A percentile compares a stretch with the other conserved stretches of the same genome.
Evolutionary conservation across 1,140 invertebrate genomes (phyloP).

Genomic region (Ganaspis sp.): DNA sequence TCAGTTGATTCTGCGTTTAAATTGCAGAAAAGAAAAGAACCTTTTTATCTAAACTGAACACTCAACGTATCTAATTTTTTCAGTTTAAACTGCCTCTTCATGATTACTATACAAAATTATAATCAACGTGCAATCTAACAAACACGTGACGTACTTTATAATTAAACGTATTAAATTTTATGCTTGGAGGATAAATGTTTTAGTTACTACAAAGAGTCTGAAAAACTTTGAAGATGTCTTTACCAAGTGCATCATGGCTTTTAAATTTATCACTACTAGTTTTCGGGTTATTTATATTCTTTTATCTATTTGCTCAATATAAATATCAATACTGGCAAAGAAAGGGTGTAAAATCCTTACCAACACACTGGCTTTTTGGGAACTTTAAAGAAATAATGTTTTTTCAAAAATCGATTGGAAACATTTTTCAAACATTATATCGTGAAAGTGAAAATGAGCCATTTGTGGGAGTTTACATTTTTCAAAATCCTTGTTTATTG

Average conservation of each 20-base stretch:
- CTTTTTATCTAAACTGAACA: no score
- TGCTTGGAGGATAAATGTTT: no score
- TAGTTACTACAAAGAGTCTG: no score
- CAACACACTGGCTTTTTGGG: slow-evolving; percentile 60
- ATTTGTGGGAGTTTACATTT: slow-evolving; percentile 62
- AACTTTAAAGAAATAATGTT: slow-evolving; percentile 62
- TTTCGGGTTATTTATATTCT: background rate
- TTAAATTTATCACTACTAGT: background rate
- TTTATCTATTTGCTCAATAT: slow-evolving; percentile 57
- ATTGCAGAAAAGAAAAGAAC: no score
- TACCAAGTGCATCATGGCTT: background rate
- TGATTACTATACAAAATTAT: no score
- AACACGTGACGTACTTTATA: no score
- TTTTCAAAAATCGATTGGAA: slow-evolving; percentile 55
- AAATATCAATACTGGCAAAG: slow-evolving; percentile 63
- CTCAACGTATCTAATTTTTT: no score
- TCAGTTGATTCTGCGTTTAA: no score
- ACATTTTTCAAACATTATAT: slow-evolving; percentile 68
- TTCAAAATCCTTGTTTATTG: slow-evolving; percentile 64
- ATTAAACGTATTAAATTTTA: no score
- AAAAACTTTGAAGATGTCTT: background rate
- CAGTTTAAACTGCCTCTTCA: no score
- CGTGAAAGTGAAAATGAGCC: slow-evolving; percentile 46
- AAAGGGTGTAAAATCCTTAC: slow-evolving; percentile 55
- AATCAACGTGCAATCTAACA: no score